These are phyloP conservation scores for Erebia palarica DNA, from an alignment of 2,888 invertebrate genomes.

Conservation along the genomic window DNA sequence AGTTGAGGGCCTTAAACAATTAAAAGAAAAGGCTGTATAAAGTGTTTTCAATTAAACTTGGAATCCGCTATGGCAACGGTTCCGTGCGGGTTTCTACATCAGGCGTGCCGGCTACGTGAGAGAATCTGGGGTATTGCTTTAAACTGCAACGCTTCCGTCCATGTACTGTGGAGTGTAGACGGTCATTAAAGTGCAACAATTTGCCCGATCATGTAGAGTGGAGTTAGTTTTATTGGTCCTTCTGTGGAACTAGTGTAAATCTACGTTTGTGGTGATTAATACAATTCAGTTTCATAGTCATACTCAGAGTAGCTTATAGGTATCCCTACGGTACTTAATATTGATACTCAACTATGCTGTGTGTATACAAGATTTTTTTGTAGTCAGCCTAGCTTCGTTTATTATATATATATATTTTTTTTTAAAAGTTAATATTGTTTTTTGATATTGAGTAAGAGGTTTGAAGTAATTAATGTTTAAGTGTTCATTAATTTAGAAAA, in stretches of 20 bases:
- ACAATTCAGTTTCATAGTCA: neutral
- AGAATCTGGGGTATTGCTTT: constrained; percentile 64
- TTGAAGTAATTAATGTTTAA: no score
- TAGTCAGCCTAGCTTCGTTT: no score
- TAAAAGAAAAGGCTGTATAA: constrained; percentile 70
- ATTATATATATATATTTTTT: no score
- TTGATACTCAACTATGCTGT: no score
- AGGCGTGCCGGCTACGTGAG: constrained; percentile 54
- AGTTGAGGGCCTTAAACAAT: constrained; percentile 53
- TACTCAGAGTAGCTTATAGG: no score
- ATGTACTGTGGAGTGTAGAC: constrained; percentile 50
- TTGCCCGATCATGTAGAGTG: constrained; percentile 52
- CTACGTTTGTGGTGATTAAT: neutral
- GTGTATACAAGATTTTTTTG: no score
- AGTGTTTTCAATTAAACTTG: constrained; percentile 77
- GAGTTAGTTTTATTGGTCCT: constrained; percentile 34
- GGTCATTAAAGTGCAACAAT: constrained; percentile 71
- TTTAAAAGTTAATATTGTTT: no score
- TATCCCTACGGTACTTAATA: no score
- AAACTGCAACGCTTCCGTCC: constrained; percentile 50
- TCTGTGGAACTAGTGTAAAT: constrained; percentile 4
- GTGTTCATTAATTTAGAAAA: no score
- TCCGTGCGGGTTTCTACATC: constrained; percentile 58
- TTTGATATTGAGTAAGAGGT: no score
- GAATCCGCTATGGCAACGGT: constrained; percentile 64